Percentiles rank a stretch among this genome's conserved stretches.
phyloP scores from a whole-genome alignment of 2,797 vertebrate species.

The Picus viridis region DNA sequence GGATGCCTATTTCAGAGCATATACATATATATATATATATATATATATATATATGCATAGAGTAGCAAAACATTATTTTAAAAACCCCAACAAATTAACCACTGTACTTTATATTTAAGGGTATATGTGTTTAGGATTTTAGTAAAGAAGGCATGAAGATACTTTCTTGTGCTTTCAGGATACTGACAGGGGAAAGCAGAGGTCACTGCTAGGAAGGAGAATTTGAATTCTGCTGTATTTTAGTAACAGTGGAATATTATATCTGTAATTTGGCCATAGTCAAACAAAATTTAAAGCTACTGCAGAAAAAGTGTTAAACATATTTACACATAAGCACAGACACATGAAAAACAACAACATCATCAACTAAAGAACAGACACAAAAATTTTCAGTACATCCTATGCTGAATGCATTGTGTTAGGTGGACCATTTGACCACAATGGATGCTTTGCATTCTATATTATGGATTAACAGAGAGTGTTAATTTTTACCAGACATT shows the following conservation, averaged over 20 bases:
- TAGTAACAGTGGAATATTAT: neutral
- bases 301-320: neutral
- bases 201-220: neutral
- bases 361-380: no score
- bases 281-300: neutral
- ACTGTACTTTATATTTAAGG: neutral
- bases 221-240: fast-evolving
- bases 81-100: neutral
- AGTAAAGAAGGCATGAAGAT: neutral
- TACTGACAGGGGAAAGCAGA: neutral
- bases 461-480: neutral
- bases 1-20: neutral
- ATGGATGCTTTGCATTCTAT: neutral
- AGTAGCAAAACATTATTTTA: neutral
- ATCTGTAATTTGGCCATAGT: neutral
- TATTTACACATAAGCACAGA: neutral
- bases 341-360: no score
- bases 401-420: neutral
- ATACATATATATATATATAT: neutral
- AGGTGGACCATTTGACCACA: neutral
- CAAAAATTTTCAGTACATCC: neutral
- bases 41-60: neutral
- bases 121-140: neutral
- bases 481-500: neutral
- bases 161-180: neutral